phyloP scores from a whole-genome alignment of 2,888 invertebrate species.

The Hanleya hanleyi region DNA sequence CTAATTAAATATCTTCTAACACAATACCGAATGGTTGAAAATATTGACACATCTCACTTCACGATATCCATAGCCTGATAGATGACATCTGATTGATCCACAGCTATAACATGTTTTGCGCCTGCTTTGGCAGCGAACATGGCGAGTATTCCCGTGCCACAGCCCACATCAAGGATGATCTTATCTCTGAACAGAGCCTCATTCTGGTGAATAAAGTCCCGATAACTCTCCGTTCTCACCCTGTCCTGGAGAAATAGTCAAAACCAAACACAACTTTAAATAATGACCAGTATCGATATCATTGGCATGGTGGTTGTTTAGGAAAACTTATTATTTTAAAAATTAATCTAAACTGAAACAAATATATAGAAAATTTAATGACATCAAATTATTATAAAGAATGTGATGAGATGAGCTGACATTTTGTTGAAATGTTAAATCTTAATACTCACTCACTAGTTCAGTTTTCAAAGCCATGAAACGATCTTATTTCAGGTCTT shows the following conservation, averaged over 20 bases:
- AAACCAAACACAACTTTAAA: background rate
- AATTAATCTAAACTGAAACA: background rate
- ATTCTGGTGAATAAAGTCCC: constrained; percentile 87
- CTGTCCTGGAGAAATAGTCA: constrained; percentile 51
- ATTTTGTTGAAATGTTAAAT: too few relatives aligned
- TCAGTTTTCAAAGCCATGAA: too few relatives aligned
- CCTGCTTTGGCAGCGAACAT: constrained; percentile 92
- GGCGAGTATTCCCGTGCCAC: constrained; percentile 84
- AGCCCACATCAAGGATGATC: constrained; percentile 78
- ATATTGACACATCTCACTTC: constrained; percentile 68
- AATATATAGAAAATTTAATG: too few relatives aligned
- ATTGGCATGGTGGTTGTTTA: background rate
- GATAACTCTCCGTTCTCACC: constrained; percentile 87
- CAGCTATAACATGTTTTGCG: constrained; percentile 81
- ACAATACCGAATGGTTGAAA: too few relatives aligned
- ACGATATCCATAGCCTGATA: constrained; percentile 75
- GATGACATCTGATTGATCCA: constrained; percentile 75
- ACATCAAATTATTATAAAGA: too few relatives aligned
- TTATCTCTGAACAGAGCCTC: constrained; percentile 82
- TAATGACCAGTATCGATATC: background rate
- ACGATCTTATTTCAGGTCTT: too few relatives aligned
- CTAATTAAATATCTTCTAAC: too few relatives aligned
- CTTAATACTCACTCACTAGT: too few relatives aligned
- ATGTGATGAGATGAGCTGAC: too few relatives aligned
- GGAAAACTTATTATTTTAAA: background rate